A percentile compares a stretch with the other conserved stretches of the same genome.
phyloP scores from a whole-genome alignment of 1,140 invertebrate genomes.

The Macrocentrus cingulum region DNA sequence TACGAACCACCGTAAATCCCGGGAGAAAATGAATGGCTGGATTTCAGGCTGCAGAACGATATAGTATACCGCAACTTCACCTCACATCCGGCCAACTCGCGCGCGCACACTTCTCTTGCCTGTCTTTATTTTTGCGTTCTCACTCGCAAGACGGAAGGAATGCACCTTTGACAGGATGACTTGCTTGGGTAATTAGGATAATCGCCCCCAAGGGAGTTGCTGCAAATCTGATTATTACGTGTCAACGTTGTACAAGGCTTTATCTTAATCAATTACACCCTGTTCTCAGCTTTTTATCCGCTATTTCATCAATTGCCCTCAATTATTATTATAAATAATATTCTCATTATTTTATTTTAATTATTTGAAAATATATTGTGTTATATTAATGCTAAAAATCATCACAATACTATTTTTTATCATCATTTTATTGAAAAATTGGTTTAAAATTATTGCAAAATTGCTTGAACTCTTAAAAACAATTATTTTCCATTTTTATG shows the following conservation, averaged over 20 bases:
- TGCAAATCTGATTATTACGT: slow-evolving; percentile 14
- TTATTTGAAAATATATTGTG: no score
- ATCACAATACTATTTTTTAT: no score
- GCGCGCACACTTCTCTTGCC: slow-evolving; percentile 3
- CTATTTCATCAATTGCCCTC: neutral
- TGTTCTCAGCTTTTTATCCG: neutral
- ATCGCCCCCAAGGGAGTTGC: slow-evolving; percentile 7
- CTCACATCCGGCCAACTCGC: slow-evolving; percentile 12
- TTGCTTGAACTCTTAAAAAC: no score
- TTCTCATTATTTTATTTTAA: no score
- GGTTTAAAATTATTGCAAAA: no score
- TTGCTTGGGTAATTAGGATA: slow-evolving; percentile 19
- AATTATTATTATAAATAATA: no score
- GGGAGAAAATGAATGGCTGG: slow-evolving; percentile 16
- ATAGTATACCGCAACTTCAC: slow-evolving; percentile 13
- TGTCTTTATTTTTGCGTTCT: neutral
- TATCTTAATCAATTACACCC: slow-evolving; percentile 10
- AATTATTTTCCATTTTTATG: no score
- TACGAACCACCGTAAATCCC: neutral
- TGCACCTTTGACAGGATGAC: slow-evolving; percentile 17
- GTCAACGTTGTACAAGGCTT: slow-evolving; percentile 12
- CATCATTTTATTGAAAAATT: no score
- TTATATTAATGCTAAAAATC: no score
- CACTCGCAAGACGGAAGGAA: neutral
- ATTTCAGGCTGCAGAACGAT: neutral